Evolutionary conservation across 2,888 invertebrate species (phyloP).

Genomic region (Cactoblastis cactorum): DNA sequence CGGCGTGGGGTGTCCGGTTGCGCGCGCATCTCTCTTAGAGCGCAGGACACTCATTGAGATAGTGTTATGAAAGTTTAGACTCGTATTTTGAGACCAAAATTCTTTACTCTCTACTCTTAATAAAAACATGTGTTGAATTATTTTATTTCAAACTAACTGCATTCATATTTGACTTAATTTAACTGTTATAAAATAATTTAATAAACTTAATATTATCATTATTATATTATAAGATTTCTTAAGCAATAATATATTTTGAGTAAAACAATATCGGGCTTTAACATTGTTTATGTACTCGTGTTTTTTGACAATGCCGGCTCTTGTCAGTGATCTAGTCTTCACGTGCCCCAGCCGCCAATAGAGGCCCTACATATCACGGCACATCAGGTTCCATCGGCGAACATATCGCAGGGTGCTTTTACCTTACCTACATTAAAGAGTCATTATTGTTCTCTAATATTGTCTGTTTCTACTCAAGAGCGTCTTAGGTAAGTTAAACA

Average conservation of each 20-base stretch:
- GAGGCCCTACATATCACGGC: constrained; percentile 64
- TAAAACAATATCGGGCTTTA: neutral
- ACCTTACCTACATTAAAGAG: constrained; percentile 8
- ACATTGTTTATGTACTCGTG: neutral
- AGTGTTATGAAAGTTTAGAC: constrained; percentile 61
- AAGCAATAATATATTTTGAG: neutral
- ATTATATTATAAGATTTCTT: neutral
- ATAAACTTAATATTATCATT: no score
- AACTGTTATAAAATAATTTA: no score
- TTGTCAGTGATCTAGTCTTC: constrained; percentile 42
- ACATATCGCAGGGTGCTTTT: constrained; percentile 55
- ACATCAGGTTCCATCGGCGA: constrained; percentile 68
- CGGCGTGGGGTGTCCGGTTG: constrained; percentile 50
- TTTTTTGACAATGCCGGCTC: constrained; percentile 36
- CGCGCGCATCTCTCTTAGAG: constrained; percentile 72
- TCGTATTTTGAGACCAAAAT: constrained; percentile 14
- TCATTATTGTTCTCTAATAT: neutral
- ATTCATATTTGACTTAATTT: no score
- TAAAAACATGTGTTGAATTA: no score
- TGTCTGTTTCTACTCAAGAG: neutral
- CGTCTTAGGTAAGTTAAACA: constrained; percentile 41
- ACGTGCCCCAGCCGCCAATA: constrained; percentile 58
- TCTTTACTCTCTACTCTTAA: no score
- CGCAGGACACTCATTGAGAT: constrained; percentile 63
- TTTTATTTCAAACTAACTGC: no score